These are phyloP conservation scores for Semnornis frantzii DNA, from an alignment of 2,113 vertebrate genomes.

Conservation along the genomic window DNA sequence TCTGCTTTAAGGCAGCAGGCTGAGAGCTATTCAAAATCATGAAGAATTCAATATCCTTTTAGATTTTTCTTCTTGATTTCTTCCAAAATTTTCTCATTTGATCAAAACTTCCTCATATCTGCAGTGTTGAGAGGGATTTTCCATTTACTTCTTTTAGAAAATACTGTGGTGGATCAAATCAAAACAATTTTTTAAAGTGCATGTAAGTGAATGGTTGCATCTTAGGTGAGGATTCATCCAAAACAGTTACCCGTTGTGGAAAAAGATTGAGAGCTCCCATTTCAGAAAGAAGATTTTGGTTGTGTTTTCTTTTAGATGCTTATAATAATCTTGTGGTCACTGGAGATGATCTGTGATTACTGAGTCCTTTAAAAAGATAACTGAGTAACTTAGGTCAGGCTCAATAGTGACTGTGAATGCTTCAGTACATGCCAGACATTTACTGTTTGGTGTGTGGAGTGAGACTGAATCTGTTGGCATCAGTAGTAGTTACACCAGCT, in stretches of 20 bases:
- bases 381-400: background rate
- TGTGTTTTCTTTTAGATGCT: background rate
- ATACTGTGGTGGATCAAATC: background rate
- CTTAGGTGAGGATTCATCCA: background rate
- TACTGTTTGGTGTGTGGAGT: background rate
- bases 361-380: background rate
- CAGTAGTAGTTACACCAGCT: background rate
- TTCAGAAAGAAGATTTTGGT: background rate
- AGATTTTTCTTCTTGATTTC: background rate
- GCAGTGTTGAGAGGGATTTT: background rate
- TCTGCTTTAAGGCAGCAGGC: background rate
- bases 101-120: background rate
- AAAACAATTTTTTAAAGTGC: background rate
- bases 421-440: background rate
- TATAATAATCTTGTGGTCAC: rapidly evolving
- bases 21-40: background rate
- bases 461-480: background rate
- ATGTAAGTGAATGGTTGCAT: background rate
- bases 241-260: background rate
- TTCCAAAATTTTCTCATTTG: background rate
- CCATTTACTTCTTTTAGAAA: background rate
- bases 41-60: background rate
- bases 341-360: background rate
- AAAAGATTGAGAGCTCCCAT: background rate
- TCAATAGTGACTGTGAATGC: background rate